These are phyloP conservation scores for Halcyon senegalensis DNA, from an alignment of 2,113 vertebrate genomes.

Conservation along the genomic window DNA sequence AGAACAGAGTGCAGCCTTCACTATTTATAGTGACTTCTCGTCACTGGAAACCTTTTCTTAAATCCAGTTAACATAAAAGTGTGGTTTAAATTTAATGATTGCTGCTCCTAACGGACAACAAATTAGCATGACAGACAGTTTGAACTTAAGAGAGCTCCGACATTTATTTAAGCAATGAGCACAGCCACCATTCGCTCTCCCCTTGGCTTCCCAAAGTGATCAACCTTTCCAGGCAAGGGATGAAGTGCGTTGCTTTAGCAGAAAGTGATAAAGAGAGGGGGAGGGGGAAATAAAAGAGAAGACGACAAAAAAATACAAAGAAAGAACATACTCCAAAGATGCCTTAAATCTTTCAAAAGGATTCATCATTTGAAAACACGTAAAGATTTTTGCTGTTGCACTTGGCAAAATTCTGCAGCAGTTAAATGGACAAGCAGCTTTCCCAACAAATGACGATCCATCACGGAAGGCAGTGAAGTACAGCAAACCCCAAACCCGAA, in stretches of 20 bases:
- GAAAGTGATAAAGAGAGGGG: slow-evolving; percentile 55
- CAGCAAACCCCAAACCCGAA: background rate
- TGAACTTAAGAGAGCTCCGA: slow-evolving; percentile 70
- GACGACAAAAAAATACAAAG: slow-evolving; percentile 61
- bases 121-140: slow-evolving; percentile 75
- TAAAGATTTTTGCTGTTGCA: background rate
- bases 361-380: background rate
- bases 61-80: slow-evolving; percentile 5
- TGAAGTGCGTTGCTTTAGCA: slow-evolving; percentile 71
- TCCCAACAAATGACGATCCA: background rate
- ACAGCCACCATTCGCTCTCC: slow-evolving; percentile 60
- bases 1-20: background rate
- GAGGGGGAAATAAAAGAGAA: slow-evolving; percentile 45
- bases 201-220: slow-evolving; percentile 24
- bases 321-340: slow-evolving; percentile 44
- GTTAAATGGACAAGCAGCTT: background rate
- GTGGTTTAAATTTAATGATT: slow-evolving; percentile 16
- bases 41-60: background rate
- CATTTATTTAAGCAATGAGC: slow-evolving; percentile 76
- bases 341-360: background rate
- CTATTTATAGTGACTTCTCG: background rate
- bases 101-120: slow-evolving; percentile 64
- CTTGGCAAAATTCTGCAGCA: background rate
- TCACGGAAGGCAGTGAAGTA: background rate
- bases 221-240: slow-evolving; percentile 65